Percentiles rank a stretch among this genome's conserved stretches.
phyloP scores from a whole-genome alignment of 2,797 vertebrate genomes.

The Agapornis canus region DNA sequence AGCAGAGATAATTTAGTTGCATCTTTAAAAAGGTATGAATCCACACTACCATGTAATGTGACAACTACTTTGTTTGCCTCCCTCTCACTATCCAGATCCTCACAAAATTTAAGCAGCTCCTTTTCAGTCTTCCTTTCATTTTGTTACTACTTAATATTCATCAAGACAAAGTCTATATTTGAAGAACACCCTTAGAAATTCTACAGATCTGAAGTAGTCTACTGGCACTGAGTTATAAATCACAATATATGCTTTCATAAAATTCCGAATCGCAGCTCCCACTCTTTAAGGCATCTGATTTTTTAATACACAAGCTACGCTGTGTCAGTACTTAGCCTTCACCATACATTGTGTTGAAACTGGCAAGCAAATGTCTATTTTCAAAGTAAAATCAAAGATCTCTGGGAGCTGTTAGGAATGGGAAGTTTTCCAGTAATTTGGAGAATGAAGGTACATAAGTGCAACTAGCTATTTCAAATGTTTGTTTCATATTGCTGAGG shows the following conservation, averaged over 20 bases:
- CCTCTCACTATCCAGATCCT: neutral
- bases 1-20: neutral
- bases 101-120: neutral
- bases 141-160: slow-evolving; percentile 7
- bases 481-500: neutral
- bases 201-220: neutral
- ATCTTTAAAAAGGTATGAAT: neutral
- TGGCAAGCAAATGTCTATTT: neutral
- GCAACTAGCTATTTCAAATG: neutral
- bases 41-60: neutral
- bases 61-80: neutral
- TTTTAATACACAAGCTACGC: neutral
- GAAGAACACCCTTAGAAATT: neutral
- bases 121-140: neutral
- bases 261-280: neutral
- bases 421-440: neutral
- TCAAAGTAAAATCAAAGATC: neutral
- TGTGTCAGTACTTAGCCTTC: neutral
- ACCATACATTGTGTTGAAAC: neutral
- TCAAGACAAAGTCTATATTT: neutral
- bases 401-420: neutral
- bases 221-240: neutral
- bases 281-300: neutral
- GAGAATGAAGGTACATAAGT: neutral
- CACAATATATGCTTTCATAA: neutral